These are phyloP conservation scores for Selene dorsalis DNA, from an alignment of 2,797 vertebrate species.

Conservation along the genomic window DNA sequence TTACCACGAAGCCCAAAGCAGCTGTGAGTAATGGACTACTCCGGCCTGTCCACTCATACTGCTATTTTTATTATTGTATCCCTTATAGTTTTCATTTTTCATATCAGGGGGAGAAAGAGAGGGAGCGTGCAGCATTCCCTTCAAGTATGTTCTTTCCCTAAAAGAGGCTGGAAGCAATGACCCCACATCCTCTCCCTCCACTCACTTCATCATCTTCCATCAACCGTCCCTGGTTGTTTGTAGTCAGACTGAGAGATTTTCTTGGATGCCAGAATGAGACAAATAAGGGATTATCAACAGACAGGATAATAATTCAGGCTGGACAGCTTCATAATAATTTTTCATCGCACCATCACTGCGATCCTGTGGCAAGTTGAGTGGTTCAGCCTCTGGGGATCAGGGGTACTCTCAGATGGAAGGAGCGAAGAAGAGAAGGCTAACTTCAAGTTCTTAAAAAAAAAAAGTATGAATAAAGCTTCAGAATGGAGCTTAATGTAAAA, in stretches of 20 bases:
- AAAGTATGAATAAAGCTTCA: constrained; percentile 35
- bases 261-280: constrained; percentile 71
- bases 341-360: constrained; percentile 68
- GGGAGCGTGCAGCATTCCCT: constrained; percentile 50
- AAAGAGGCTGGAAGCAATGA: constrained; percentile 68
- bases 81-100: constrained; percentile 88
- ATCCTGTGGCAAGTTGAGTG: constrained; percentile 42
- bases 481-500: constrained; percentile 22
- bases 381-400: constrained; percentile 48
- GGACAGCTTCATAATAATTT: constrained; percentile 75
- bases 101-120: constrained; percentile 61
- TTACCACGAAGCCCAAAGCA: constrained; percentile 87
- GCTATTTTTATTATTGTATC: constrained; percentile 90
- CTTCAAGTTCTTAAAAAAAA: constrained; percentile 11
- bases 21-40: constrained; percentile 89
- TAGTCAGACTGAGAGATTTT: constrained; percentile 68
- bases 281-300: constrained; percentile 77
- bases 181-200: constrained; percentile 39
- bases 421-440: constrained; percentile 4
- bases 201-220: constrained; percentile 76
- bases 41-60: constrained; percentile 86
- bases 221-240: constrained; percentile 64
- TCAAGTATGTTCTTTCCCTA: constrained; percentile 72
- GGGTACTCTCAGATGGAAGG: constrained; percentile 35
- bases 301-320: constrained; percentile 75